Base-by-base conservation (phyloP, 1,140 invertebrate species). In the Bombus terrestris region DNA sequence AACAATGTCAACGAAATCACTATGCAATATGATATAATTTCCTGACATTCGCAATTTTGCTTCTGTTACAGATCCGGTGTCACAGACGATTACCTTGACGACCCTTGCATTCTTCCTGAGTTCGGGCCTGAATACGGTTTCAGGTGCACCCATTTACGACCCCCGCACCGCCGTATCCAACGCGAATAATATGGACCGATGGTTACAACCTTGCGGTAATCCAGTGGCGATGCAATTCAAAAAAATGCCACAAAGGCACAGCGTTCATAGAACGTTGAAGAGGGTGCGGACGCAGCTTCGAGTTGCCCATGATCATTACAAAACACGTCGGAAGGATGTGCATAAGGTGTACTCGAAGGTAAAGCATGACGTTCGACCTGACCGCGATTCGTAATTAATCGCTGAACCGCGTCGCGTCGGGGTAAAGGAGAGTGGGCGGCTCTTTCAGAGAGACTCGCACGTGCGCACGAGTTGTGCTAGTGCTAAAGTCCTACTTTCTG, bases 201-300 rank as follows among this genome's bases (percentile, higher is more conserved):
- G 95, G 95, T 77, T 93, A 32, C 94, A 94, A 78, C 94, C 95
- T 41, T 95, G 95, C 80, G 95, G 94, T 22, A 92, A 92, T 25
- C 88, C 89, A 1, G 83, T 93, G 12, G 88, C 88, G 28, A 86
- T 89, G 22, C 87, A 90, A 22, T 74, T 92, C 5, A 91, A 91
- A 79, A 92, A 86, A 57, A 81, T 92, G 47, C 87, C 92, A 10
- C 93, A 94, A 74, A 82, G 93, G 39, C 93, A 95, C 88, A 93
- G 91, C 77, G 92, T 93, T 28, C 94, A 94, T 80, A 86, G 92
- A 18, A 89, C 93, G 15, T 85, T 95, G 18, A 94, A 95, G 76
- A 90, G 92, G 71, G 94, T 95, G 28, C 90, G 92, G 39, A 94
- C 93, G 4, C 95, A 95, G 83, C 89, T 95, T 18, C 91, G 93